phyloP scores from a whole-genome alignment of 2,888 invertebrate species.

The Tipula lateralis region DNA sequence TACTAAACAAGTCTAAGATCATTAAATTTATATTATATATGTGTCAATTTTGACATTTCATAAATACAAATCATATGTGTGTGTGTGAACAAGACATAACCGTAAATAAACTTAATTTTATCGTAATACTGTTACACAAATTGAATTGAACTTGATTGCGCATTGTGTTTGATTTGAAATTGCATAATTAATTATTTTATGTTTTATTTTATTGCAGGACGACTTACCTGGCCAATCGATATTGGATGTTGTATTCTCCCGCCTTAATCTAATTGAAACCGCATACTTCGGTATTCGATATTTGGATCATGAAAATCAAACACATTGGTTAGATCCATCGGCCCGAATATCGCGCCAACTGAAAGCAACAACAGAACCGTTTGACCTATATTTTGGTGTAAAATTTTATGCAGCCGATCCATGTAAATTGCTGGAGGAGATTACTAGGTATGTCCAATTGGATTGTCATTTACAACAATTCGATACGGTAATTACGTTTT shows the following conservation, averaged over 20 bases:
- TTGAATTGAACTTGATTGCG: background rate
- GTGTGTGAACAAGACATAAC: background rate
- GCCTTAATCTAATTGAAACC: conserved; percentile 90
- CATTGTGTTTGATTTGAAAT: background rate
- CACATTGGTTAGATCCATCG: conserved; percentile 94
- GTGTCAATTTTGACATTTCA: background rate
- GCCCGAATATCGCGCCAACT: conserved; percentile 85
- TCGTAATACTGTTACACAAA: background rate
- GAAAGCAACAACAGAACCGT: conserved; percentile 64
- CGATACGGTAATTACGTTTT: background rate
- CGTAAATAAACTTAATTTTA: background rate
- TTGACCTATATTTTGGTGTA: conserved; percentile 92
- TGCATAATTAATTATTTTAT: conserved; percentile 24
- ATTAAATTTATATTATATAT: background rate
- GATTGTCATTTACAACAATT: background rate
- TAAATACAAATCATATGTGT: background rate
- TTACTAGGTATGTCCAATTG: conserved; percentile 70
- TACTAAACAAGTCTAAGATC: background rate
- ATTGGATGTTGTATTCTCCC: conserved; percentile 85
- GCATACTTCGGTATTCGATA: conserved; percentile 94
- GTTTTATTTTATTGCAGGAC: conserved; percentile 62
- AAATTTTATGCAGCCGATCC: conserved; percentile 97
- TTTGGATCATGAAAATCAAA: conserved; percentile 88
- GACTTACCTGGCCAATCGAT: conserved; percentile 84
- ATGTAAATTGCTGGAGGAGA: conserved; percentile 92